Percentiles rank a stretch among this genome's conserved stretches.
phyloP scores from a whole-genome alignment of 2,113 vertebrate genomes.

The Polypterus senegalus region DNA sequence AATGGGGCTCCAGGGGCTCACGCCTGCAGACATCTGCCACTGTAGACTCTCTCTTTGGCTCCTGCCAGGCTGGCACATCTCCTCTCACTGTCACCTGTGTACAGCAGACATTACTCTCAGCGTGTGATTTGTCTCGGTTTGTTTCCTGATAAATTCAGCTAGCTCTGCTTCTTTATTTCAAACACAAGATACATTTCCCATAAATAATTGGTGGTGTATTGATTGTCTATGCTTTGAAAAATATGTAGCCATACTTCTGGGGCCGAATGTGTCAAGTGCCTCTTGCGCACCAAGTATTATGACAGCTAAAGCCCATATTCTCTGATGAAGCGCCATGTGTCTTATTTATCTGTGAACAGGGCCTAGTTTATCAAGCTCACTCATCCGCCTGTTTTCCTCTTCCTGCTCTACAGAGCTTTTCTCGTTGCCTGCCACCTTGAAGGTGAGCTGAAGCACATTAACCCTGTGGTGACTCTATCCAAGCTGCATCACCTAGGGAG shows the following conservation, averaged over 20 bases:
- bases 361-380: constrained; percentile 28
- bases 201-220: constrained; percentile 65
- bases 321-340: constrained; percentile 43
- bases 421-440: too few species aligned
- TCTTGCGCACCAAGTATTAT: constrained; percentile 56
- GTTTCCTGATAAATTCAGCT: constrained; percentile 53
- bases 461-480: too few species aligned
- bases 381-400: too few species aligned
- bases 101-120: neutral
- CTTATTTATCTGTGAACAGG: constrained; percentile 36
- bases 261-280: constrained; percentile 43
- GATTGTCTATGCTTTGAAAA: constrained; percentile 59
- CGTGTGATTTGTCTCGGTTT: constrained; percentile 49
- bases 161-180: constrained; percentile 54
- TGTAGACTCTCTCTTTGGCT: too few species aligned
- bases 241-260: constrained; percentile 52
- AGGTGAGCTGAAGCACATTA: too few species aligned
- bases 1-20: too few species aligned
- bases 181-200: constrained; percentile 55
- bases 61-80: too few species aligned
- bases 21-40: too few species aligned
- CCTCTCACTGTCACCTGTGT: too few species aligned
- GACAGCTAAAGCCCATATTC: constrained; percentile 57
- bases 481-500: too few species aligned
- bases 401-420: too few species aligned